Conservation (phyloP, 2,888 invertebrate genomes). For the Ophion ventricosus region DNA sequence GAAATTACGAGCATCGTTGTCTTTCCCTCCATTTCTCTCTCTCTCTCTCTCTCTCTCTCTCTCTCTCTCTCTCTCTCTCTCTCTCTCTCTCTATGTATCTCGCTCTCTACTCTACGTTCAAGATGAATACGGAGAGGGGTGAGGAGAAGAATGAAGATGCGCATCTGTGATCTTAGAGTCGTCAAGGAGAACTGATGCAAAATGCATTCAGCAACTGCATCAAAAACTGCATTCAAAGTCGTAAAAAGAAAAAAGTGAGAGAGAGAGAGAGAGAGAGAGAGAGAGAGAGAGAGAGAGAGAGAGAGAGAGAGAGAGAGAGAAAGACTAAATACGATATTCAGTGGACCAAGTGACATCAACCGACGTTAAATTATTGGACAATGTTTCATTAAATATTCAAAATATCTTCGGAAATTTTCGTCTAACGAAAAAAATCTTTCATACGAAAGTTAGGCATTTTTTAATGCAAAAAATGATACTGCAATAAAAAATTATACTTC, state of each 20-base stretch:
- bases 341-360: background rate
- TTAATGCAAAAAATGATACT: background rate
- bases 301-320: background rate
- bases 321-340: background rate
- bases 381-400: background rate
- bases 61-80: too few species aligned
- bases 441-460: background rate
- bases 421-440: background rate
- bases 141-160: background rate
- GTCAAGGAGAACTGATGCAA: background rate
- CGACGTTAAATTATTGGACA: background rate
- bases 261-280: background rate
- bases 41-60: background rate
- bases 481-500: background rate
- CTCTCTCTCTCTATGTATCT: too few species aligned
- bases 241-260: background rate
- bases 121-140: too few species aligned
- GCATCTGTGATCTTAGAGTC: background rate
- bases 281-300: background rate
- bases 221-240: background rate
- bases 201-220: background rate
- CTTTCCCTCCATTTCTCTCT: constrained; percentile 1
- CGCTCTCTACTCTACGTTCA: too few species aligned
- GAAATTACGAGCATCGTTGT: constrained; percentile 17
- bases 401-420: background rate